Evolutionary conservation across 2,113 vertebrate species (phyloP).

Genomic region (Raja brachyura): DNA sequence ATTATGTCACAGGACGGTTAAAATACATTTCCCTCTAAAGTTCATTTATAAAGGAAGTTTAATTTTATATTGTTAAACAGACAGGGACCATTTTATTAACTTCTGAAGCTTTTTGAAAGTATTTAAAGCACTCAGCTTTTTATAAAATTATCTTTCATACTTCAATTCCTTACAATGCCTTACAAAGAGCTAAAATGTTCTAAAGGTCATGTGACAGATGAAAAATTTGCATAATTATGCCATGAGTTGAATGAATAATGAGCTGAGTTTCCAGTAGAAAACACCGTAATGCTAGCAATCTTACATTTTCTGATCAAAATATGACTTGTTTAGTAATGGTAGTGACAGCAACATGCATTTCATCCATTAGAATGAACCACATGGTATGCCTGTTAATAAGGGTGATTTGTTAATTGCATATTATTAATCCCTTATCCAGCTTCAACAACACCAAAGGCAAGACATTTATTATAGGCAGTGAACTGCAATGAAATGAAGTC

Average conservation of each 20-base stretch:
- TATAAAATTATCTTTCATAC: neutral
- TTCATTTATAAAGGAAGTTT: neutral
- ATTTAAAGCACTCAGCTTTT: neutral
- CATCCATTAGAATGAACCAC: neutral
- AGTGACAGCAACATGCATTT: neutral
- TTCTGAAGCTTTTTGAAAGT: neutral
- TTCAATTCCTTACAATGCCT: neutral
- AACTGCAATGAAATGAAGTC: neutral
- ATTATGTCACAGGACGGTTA: neutral
- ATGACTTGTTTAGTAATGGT: neutral
- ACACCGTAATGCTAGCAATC: neutral
- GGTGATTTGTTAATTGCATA: neutral
- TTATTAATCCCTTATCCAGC: conserved; percentile 21
- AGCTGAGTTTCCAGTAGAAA: neutral
- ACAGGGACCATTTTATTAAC: neutral
- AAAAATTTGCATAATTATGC: neutral
- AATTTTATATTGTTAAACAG: neutral
- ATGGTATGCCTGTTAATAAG: neutral
- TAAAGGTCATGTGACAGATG: conserved; percentile 1
- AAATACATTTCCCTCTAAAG: neutral
- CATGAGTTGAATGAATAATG: neutral
- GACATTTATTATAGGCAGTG: neutral
- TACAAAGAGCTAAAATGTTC: neutral
- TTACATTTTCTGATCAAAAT: conserved; percentile 1
- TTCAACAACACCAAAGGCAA: neutral